Evolutionary conservation across 37 sponge, comb jelly and placozoan species (phyloP).

Genomic region (Oscarella lobularis): DNA sequence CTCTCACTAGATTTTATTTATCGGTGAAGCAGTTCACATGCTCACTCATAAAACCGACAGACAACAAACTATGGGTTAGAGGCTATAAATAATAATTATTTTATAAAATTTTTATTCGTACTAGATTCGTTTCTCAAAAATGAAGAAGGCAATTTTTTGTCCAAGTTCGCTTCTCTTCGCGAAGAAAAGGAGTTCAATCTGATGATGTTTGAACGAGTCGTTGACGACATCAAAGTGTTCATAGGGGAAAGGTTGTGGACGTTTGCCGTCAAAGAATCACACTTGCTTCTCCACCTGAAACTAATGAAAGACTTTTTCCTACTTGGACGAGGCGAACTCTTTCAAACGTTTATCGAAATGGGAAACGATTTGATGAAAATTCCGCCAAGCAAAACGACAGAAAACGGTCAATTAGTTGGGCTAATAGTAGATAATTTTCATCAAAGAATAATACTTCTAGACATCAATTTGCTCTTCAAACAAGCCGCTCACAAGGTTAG

Average conservation of each 20-base stretch:
- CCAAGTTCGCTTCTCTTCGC: slow-evolving; percentile 37
- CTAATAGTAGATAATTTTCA: no score
- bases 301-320: slow-evolving; percentile 82
- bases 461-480: background rate
- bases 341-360: slow-evolving; percentile 61
- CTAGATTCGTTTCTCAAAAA: no score
- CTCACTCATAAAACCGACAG: no score
- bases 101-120: no score
- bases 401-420: slow-evolving; percentile 56
- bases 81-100: no score
- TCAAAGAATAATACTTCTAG: no score
- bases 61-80: no score
- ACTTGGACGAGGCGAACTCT: slow-evolving; percentile 90
- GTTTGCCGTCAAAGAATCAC: slow-evolving; percentile 56
- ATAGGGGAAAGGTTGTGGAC: slow-evolving; percentile 71
- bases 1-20: slow-evolving; percentile 62
- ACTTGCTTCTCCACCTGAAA: slow-evolving; percentile 39
- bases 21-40: slow-evolving; percentile 65
- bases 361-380: slow-evolving; percentile 42
- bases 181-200: slow-evolving; percentile 31
- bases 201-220: slow-evolving; percentile 42
- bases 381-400: slow-evolving; percentile 32
- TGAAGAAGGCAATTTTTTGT: slow-evolving; percentile 26
- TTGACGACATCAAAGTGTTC: slow-evolving; percentile 39
- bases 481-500: background rate